Evolutionary conservation across 64 coral and sea anemone genomes (phyloP), one percentile per base, ranked within the genome.

Genomic region (Pocillopora verrucosa): DNA sequence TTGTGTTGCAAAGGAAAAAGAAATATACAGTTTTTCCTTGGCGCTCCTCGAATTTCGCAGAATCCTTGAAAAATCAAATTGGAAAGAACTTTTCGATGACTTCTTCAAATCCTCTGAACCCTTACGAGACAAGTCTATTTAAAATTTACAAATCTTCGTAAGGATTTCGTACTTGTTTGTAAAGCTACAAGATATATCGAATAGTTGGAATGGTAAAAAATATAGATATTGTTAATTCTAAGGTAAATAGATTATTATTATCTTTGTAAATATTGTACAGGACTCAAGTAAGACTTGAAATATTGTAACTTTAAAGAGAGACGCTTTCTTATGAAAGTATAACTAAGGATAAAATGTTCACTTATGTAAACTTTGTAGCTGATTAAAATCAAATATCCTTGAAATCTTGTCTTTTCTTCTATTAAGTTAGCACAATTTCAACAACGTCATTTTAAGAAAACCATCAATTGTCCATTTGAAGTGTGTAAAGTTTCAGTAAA

Each of bases 281-380:
- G 30, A 60, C 10, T 59, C 77, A 79, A 60, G 77, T 79, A 19
- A 79, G n/a, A 79, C 77, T 60, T 79, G 77, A 79, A 60, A 77
- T 1, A 63, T 63, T 63, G 59, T 63, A 15, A 63, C 61, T 63
- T 63, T 7, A 70, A 25, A 2, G 24, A 68, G 24, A 16, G 22
- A 12, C 10, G 67, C 6, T 26, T 59, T 78, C 76, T 78, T 45
- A 58, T 78, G 37, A 25, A 78, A 38, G 76, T 51, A 78, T 25
- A 57, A 10, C 20, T 70, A 70, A 25, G 20, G 20, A 67, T 20
- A n/a, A 67, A 20, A 7, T 25, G 25, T 70, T 25, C 25, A 24
- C 67, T 70, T 20, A 70, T n/a, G 11, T 13, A 17, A 70, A 20
- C 41, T 4, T 51, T 4, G 6, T 24, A 24, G n/a, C 11, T 70